Percentiles rank a stretch among this genome's conserved stretches.
Evolutionary conservation across 1,140 invertebrate genomes (phyloP).

Genomic region (Pollicipes pollicipes): DNA sequence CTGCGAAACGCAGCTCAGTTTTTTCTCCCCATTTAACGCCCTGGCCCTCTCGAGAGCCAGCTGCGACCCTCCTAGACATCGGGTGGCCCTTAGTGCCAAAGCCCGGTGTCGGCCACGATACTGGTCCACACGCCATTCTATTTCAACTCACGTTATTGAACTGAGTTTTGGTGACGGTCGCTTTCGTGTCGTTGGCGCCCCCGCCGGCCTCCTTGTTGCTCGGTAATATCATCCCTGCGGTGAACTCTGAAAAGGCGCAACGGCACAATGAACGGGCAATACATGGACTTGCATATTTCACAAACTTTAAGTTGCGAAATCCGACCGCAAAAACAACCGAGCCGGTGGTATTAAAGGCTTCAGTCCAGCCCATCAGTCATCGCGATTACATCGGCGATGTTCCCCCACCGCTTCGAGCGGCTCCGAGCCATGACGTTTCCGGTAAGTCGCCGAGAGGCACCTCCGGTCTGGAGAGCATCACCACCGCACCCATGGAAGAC

Average conservation of each 20-base stretch:
- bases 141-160: too few species aligned
- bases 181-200: too few species aligned
- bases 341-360: not conserved
- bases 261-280: not conserved
- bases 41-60: not conserved
- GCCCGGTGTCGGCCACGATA: too few species aligned
- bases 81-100: too few species aligned
- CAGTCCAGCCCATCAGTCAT: not conserved
- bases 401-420: not conserved
- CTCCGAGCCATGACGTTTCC: not conserved
- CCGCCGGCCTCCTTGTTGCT: not conserved
- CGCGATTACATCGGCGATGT: not conserved
- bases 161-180: too few species aligned
- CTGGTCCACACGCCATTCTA: too few species aligned
- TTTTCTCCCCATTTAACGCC: not conserved
- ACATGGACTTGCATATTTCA: too few species aligned
- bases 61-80: too few species aligned
- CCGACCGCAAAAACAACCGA: not conserved
- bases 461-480: not conserved
- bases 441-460: not conserved
- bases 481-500: not conserved
- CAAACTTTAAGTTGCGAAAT: not conserved
- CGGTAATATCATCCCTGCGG: not conserved
- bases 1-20: constrained; percentile 7
- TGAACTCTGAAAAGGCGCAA: not conserved